Evolutionary conservation across 92 coral and sea anemone genomes (phyloP), one percentile per base, ranked within the genome.

Genomic region (Phymanthus crucifer): DNA sequence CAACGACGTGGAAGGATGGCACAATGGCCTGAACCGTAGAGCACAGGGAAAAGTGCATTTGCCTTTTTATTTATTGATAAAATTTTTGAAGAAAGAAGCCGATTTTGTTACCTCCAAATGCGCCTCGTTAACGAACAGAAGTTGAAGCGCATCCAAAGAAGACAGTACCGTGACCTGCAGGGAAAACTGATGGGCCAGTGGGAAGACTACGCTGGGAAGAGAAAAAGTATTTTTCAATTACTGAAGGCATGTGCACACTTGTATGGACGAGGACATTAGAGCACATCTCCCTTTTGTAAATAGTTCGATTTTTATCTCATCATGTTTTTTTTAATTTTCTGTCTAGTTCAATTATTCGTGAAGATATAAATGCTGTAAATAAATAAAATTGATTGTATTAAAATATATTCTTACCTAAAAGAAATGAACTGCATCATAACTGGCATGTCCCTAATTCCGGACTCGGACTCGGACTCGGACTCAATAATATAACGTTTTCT

Each of bases 1-100:
- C 70, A 65, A 65, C 35, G 70, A 65, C 32, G 34, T 65, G 14
- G 0, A 65, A 65, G 70, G 70, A 5, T 65, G 70, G 70, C 70
- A 65, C 70, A 65, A 65, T 32, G 34, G 70, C 32, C 70, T 65
- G 34, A 65, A 65, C 70, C 10, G 70, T 26, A 65, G 70, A 65
- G 70, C 70, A 12, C 32, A 65, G 5, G 70, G 70, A 13, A 65
- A 32, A 32, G 32, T 27, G 12, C 70, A 19, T 27, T 26, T 65
- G 9, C 70, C 70, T 26, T 32, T 65, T 8, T 65, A 65, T 32
- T 9, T 65, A 34, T 65, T 19, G 5, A 34, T 65, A 65, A 19
- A 65, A 23, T 32, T 65, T 65, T 32, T 65, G 26, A 32, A 65
- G 70, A 65, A 32, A 26, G 70, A 65, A 65, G 31, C 68, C 1